These are phyloP conservation scores for Elegia similella DNA, from an alignment of 2,888 invertebrate genomes.

Conservation along the genomic window DNA sequence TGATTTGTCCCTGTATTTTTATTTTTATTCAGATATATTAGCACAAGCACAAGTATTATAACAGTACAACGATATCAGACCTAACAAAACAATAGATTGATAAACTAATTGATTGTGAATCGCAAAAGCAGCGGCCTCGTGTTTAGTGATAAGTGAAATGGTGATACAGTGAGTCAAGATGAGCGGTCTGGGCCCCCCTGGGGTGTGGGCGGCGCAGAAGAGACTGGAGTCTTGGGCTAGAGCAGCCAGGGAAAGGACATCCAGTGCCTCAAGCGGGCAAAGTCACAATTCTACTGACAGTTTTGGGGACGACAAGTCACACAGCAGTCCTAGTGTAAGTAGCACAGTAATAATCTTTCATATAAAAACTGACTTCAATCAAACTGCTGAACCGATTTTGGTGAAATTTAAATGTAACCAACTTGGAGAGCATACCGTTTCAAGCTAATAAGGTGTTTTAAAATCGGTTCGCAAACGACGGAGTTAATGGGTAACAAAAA, in stretches of 20 bases:
- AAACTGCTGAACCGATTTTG: too few relatives aligned
- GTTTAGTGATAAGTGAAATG: slow-evolving; percentile 28
- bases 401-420: too few relatives aligned
- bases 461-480: too few relatives aligned
- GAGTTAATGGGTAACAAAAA: too few relatives aligned
- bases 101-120: background rate
- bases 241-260: slow-evolving; percentile 86
- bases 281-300: slow-evolving; percentile 80
- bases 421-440: too few relatives aligned
- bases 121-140: slow-evolving; percentile 17
- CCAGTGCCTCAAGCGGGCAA: slow-evolving; percentile 79
- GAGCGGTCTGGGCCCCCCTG: slow-evolving; percentile 87
- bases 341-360: slow-evolving; percentile 16
- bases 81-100: slow-evolving; percentile 11
- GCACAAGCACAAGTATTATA: slow-evolving; percentile 13
- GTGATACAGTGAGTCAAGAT: slow-evolving; percentile 49
- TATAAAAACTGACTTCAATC: too few relatives aligned
- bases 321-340: slow-evolving; percentile 70
- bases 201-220: slow-evolving; percentile 90
- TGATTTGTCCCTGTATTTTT: too few relatives aligned
- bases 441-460: too few relatives aligned
- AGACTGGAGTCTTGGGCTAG: slow-evolving; percentile 89
- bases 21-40: background rate
- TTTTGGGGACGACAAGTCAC: slow-evolving; percentile 74
- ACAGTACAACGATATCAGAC: slow-evolving; percentile 23